Evolutionary conservation across 1,140 invertebrate genomes (phyloP).

Genomic region (Holotrichia oblita): DNA sequence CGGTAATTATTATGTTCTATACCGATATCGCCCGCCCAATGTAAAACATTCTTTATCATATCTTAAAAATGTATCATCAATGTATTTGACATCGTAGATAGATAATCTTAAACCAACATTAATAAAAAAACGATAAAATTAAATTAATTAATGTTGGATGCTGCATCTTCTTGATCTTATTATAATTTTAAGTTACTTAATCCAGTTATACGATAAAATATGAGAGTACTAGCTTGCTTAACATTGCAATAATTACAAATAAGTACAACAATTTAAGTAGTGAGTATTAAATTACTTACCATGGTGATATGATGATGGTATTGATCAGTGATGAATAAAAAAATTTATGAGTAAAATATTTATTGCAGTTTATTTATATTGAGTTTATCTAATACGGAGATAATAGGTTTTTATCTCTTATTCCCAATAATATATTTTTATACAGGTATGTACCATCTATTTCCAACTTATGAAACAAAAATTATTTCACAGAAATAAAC

Average conservation of each 20-base stretch:
- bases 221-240: neutral
- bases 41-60: neutral
- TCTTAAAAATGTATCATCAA: neutral
- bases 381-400: neutral
- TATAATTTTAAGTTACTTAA: neutral
- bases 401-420: neutral
- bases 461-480: no score
- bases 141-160: neutral
- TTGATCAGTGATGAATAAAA: neutral
- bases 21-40: no score
- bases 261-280: neutral
- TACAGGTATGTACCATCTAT: no score
- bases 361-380: neutral
- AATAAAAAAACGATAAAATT: neutral
- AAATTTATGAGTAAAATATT: neutral
- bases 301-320: neutral
- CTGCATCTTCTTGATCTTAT: neutral
- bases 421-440: no score
- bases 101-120: neutral
- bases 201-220: neutral
- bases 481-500: no score
- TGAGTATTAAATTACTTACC: neutral
- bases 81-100: neutral
- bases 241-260: neutral
- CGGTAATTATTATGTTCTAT: no score